Evolutionary conservation across 2,113 vertebrate species (phyloP).

Genomic region (Osmerus eperlanus): DNA sequence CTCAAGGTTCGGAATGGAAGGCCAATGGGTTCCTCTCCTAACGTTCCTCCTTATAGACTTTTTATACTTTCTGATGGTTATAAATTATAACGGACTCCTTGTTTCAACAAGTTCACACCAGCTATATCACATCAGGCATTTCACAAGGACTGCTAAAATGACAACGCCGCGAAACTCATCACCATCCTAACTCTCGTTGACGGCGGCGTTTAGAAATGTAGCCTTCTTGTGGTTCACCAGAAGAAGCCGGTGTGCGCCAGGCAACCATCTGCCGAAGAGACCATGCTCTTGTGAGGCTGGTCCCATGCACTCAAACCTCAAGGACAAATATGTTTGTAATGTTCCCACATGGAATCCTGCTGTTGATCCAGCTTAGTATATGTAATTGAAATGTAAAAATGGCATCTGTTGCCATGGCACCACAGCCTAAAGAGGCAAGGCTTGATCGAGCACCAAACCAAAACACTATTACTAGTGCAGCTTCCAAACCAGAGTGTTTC

Average conservation of each 20-base stretch:
- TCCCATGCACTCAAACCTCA: background rate
- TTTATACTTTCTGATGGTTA: too few relatives aligned
- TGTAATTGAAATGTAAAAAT: conserved; percentile 6
- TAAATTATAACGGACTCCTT: too few relatives aligned
- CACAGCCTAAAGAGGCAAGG: background rate
- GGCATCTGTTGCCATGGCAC: conserved; percentile 4
- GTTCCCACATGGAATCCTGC: background rate
- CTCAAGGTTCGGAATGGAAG: conserved; percentile 45
- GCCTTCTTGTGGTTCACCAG: too few relatives aligned
- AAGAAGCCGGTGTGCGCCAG: background rate
- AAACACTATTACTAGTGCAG: background rate
- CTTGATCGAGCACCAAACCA: background rate
- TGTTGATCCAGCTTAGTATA: background rate
- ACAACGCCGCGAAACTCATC: too few relatives aligned
- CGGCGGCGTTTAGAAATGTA: too few relatives aligned
- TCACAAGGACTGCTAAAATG: too few relatives aligned
- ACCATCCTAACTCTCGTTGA: too few relatives aligned
- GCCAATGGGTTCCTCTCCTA: background rate
- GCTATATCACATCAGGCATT: too few relatives aligned
- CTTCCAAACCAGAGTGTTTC: background rate
- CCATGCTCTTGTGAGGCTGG: background rate
- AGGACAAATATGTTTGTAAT: background rate
- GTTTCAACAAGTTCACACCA: too few relatives aligned
- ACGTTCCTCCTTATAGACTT: too few relatives aligned
- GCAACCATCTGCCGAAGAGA: background rate